These are phyloP conservation scores for Eurosta solidaginis DNA, from an alignment of 1,140 invertebrate species.

Conservation along the genomic window DNA sequence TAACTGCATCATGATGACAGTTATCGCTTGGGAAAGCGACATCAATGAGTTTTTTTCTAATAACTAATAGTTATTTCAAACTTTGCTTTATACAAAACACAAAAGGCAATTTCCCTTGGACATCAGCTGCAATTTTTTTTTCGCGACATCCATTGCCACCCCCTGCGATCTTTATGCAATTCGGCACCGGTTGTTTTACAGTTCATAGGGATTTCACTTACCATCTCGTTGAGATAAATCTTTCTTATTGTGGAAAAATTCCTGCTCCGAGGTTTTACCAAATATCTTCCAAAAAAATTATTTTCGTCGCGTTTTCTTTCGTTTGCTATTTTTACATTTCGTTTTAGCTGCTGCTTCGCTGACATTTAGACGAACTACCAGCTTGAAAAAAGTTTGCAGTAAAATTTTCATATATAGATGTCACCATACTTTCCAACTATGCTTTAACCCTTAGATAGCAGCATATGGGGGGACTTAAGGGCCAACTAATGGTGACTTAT, in stretches of 20 bases:
- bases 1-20: too few relatives aligned
- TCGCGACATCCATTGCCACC: background rate
- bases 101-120: background rate
- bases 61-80: background rate
- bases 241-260: background rate
- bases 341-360: constrained; percentile 19
- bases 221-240: background rate
- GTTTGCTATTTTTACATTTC: constrained; percentile 32
- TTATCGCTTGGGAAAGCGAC: too few relatives aligned
- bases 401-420: background rate
- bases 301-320: constrained; percentile 28
- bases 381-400: background rate
- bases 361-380: background rate
- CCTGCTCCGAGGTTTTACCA: constrained; percentile 11
- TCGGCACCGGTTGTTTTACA: background rate
- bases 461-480: too few relatives aligned
- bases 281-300: constrained; percentile 12
- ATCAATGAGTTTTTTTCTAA: too few relatives aligned
- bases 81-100: constrained; percentile 1
- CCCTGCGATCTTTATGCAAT: background rate
- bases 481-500: too few relatives aligned
- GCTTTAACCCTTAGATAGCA: too few relatives aligned
- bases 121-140: background rate
- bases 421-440: background rate
- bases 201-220: background rate